Base-by-base conservation (phyloP, 35 echinoderm and acorn worm species). In the Chiridota heheva region DNA sequence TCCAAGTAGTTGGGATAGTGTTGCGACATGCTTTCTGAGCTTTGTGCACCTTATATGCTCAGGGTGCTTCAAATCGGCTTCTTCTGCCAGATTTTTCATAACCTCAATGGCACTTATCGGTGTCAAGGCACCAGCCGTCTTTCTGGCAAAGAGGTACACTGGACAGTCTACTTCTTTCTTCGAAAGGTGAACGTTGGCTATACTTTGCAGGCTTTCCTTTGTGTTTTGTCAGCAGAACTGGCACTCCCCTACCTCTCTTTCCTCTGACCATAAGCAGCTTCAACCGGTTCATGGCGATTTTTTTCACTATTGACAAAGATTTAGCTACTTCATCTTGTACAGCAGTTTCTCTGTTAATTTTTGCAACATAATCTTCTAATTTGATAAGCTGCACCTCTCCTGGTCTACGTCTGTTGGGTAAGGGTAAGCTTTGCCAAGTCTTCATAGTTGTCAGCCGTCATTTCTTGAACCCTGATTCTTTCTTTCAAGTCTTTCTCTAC, bases 81-180 rank as follows among this genome's bases (percentile, higher is more conserved):
- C 17, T 1, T 65, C 5, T 0, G 78, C 78, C 5, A 65, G 39
- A 22, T 64, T 40, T 35, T 20, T 20, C 26, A 81, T 33, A 13
- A 31, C 58, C 5, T 31, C 37, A 20, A 31, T 43, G 22, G 31
- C 78, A 20, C 78, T 36, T 7, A 81, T 12, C 5, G 62, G 78
- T 15, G 75, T 62, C 16, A 34, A 26, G 15, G 57, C 58, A 42
- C 26, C 17, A 12, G 64, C 59, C 20, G 3, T 66, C 36, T 13
- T 1, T 18, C 78, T 39, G 7, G 59, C 34, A 34, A 67, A 81
- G 29, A 81, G 10, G 31, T 65, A 81, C 32, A n/a, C n/a, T n/a
- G n/a, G n/a, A n/a, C n/a, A n/a, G n/a, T n/a, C n/a, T n/a, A n/a
- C n/a, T n/a, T n/a, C n/a, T n/a, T n/a, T n/a, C n/a, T n/a, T n/a